Evolutionary conservation across 1,140 invertebrate species (phyloP), one percentile per base, ranked within the genome.

Genomic region (Melipona quadrifasciata): DNA sequence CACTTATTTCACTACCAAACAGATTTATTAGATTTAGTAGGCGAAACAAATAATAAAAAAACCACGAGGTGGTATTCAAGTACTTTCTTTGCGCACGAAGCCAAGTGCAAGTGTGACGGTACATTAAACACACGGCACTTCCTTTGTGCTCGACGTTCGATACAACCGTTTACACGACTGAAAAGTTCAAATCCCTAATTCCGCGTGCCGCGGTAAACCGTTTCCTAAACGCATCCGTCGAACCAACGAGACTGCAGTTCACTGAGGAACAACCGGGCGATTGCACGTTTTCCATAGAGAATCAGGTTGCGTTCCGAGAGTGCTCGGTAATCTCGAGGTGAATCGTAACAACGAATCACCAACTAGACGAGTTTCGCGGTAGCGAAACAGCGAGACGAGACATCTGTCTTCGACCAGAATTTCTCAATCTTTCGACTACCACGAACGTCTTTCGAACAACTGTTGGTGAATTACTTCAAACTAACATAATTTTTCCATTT

Each of bases 191-290:
- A 61, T 21, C 58, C n/a, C 58, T n/a, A 61, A 61, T 61, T 61
- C 58, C 58, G 64, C 39, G 24, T 24, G 24, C 24, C 14, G 24
- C 39, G 47, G 34, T 24, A 71, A 47, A 71, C 24, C 58, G 14
- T 61, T 61, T 61, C 58, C 58, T 61, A n/a, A 61, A 61, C 58
- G 58, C 58, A 61, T 61, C n/a, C 58, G n/a, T 61, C 58, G 58
- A 61, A n/a, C 24, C 58, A n/a, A 47, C 39, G 39, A 47, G 8
- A 24, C 24, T 61, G 58, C 24, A 61, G 58, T 61, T 61, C 58
- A 61, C 24, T 61, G 24, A n/a, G n/a, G 31, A 65, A 17, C 64
- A 65, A 31, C 27, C 16, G 16, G 27, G 6, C 27, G 27, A 65
- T 65, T 17, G 64, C n/a, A 65, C 16, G 17, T 65, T 65, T 64